Conservation (phyloP, 2,113 vertebrate genomes). For the Numida meleagris region DNA sequence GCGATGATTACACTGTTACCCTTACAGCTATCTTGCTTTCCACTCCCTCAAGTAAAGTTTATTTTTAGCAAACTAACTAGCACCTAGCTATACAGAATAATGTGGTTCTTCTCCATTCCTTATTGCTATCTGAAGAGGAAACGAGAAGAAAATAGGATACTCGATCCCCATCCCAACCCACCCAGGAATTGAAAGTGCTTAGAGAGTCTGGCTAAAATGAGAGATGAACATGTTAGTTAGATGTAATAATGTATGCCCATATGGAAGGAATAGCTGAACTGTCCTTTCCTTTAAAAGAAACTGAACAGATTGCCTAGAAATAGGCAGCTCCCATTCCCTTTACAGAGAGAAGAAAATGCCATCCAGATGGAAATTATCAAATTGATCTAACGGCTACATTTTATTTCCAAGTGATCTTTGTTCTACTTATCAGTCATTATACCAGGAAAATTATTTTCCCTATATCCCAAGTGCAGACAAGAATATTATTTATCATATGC, state of each 20-base stretch:
- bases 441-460: neutral
- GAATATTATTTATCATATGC: neutral
- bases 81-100: neutral
- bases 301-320: conserved; percentile 58
- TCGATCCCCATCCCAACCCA: neutral
- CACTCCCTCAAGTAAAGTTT: neutral
- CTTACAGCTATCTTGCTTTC: neutral
- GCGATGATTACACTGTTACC: neutral
- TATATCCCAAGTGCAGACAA: neutral
- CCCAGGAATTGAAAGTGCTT: neutral
- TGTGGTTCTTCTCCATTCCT: neutral
- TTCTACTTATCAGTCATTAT: conserved; percentile 37
- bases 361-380: conserved; percentile 66
- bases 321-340: conserved; percentile 4
- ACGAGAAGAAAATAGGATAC: neutral
- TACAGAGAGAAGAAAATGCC: conserved; percentile 5
- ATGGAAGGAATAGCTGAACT: conserved; percentile 43
- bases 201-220: neutral
- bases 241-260: conserved; percentile 30
- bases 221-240: conserved; percentile 31
- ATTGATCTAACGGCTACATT: conserved; percentile 39
- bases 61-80: neutral
- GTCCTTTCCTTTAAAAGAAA: conserved; percentile 10
- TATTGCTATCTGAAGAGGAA: neutral
- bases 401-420: conserved; percentile 48